Base-by-base conservation (phyloP, 2,888 invertebrate species). In the Lasioglossum leucozonium region DNA sequence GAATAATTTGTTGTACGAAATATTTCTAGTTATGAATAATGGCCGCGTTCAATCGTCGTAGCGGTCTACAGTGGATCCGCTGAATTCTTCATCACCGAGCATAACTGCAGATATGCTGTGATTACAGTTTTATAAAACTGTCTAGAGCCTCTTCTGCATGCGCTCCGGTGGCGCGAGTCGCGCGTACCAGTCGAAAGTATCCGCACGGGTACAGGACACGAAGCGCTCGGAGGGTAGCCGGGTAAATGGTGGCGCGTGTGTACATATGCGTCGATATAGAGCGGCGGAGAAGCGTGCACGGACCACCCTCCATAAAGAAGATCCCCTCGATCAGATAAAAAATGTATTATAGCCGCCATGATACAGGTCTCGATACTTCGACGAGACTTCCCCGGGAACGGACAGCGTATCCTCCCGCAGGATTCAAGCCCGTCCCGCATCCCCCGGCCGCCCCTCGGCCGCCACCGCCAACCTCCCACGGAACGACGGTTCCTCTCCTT, bases 291-390 rank as follows among this genome's bases (percentile, higher is more conserved):
- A 87, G 85, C 88, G 87, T 90, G 88, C 89, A 90, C 88, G 89
- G 89, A 91, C 93, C 92, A 92, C 93, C 93, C 94, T 90, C 94
- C 93, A 95, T 95, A 94, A 95, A 95, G 93, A 93, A 93, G 94
- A 95, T 94, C 94, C 94, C 94, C 95, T 95, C 94, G 93, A 95
- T 95, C 95, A 94, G 95, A 95, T 95, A 95, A 95, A 95, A 95
- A 95, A 94, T 95, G 94, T 94, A 95, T 95, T 95, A 95, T 95
- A 94, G 95, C 94, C 92, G 92, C 92, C 94, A 95, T 94, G 94
- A 94, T 94, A 94, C 94, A 93, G 94, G 93, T 94, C 94, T 94
- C 95, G 93, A 95, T 95, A 94, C 93, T 94, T 92, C 92, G 90
- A 89, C 90, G 88, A 88, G 89, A 91, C 91, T 91, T 92, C 89